phyloP scores from a whole-genome alignment of 2,113 vertebrate genomes.

The Podiceps cristatus region DNA sequence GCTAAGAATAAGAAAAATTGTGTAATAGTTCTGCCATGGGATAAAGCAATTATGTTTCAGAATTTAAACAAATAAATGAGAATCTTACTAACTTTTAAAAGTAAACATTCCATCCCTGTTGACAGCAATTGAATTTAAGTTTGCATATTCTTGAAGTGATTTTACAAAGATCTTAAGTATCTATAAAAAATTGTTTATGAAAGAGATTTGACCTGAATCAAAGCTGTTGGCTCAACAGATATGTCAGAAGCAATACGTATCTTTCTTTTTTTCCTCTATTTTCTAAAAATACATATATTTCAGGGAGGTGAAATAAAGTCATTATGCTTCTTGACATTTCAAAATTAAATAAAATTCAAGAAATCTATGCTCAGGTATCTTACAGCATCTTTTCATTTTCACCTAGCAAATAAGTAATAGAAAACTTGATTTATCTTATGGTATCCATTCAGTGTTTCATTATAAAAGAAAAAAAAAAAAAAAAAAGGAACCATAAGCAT shows the following conservation, averaged over 20 bases:
- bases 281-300: not conserved
- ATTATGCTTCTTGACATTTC: not conserved
- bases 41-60: not conserved
- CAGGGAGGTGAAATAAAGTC: not conserved
- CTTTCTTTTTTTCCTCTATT: not conserved
- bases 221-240: not conserved
- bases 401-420: not conserved
- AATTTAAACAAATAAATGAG: not conserved
- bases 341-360: not conserved
- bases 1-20: not conserved
- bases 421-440: not conserved
- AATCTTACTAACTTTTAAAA: not conserved
- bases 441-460: not conserved
- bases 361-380: not conserved
- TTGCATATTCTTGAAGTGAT: not conserved
- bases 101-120: not conserved
- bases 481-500: not conserved
- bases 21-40: not conserved
- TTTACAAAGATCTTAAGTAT: not conserved
- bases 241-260: not conserved
- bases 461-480: not conserved
- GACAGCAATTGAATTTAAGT: not conserved
- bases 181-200: not conserved
- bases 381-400: not conserved
- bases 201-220: not conserved